phyloP scores from a whole-genome alignment of 2,888 invertebrate genomes.

The Conistra vaccinii region DNA sequence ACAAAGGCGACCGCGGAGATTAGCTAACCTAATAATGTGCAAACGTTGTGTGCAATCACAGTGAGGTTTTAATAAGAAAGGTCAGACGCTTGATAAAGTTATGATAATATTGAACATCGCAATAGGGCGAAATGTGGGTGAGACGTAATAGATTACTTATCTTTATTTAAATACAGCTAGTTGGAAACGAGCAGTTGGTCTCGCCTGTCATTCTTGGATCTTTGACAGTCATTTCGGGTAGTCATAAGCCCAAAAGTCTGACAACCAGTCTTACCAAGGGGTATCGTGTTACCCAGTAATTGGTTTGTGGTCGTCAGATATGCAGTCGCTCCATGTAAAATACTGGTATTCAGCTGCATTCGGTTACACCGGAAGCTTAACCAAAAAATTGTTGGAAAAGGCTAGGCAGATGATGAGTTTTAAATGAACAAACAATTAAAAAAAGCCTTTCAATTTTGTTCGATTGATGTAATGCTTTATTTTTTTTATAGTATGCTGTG shows the following conservation, averaged over 20 bases:
- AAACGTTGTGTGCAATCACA: conserved; percentile 63
- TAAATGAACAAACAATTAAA: not conserved
- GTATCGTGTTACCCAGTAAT: not conserved
- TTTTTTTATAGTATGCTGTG: conserved; percentile 3
- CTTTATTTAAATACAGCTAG: conserved; percentile 16
- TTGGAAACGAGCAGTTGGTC: not conserved
- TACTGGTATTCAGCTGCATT: no score
- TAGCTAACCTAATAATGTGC: conserved; percentile 64
- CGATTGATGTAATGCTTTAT: not conserved
- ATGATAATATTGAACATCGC: conserved; percentile 60
- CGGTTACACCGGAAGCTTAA: not conserved
- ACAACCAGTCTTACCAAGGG: not conserved
- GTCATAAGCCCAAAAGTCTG: not conserved
- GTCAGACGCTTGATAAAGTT: conserved; percentile 58
- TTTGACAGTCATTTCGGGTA: not conserved
- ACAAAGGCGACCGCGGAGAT: conserved; percentile 42
- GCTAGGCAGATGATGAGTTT: not conserved
- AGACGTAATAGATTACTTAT: conserved; percentile 46
- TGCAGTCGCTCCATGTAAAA: no score
- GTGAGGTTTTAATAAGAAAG: conserved; percentile 63
- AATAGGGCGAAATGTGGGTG: conserved; percentile 46
- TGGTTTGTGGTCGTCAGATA: not conserved
- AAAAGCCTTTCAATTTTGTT: not conserved
- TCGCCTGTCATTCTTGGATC: not conserved
- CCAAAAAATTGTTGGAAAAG: not conserved